Base-by-base conservation (phyloP, 37 sponge, comb jelly and placozoan genomes). In the Ianthella basta region DNA sequence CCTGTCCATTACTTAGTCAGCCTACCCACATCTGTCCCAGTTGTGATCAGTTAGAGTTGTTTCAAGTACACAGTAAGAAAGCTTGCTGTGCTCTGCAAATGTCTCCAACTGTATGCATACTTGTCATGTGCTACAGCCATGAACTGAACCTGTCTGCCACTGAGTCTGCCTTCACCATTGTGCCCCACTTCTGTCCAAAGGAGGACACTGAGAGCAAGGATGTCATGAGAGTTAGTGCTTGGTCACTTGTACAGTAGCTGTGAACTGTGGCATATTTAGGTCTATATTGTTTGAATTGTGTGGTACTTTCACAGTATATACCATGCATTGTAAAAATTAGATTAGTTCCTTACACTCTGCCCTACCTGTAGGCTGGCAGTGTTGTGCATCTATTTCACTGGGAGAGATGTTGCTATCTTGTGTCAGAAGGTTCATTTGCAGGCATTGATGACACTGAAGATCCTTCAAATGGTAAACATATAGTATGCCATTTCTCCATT, bases 91-190 rank as follows among this genome's bases (percentile, higher is more conserved):
- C n/a, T n/a, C n/a, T n/a, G n/a, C n/a, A n/a, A n/a, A n/a, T n/a
- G n/a, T n/a, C n/a, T n/a, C n/a, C n/a, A n/a, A n/a, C n/a, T n/a
- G n/a, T n/a, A n/a, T n/a, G n/a, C n/a, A n/a, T n/a, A n/a, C n/a
- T n/a, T n/a, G n/a, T n/a, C n/a, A n/a, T n/a, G n/a, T n/a, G n/a
- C 35, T 83, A 24, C 60, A 95, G 95, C 72, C 60, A 86, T 79
- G 95, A 95, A 80, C 50, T 95, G 79, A 95, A 95, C 55, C 68
- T 87, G 20, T 90, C 95, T 55, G 92, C 90, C 14, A 81, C 75
- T 0, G 87, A 92, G 24, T 89, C 95, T 4, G 81, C 90, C 4
- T 82, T 92, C 68, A 92, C 90, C 18, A 83, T 95, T 80, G 39
- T 81, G n/a, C 57, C 85, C 24, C 91, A 94, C 36, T 80, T 69